Conservation (phyloP, 2,113 vertebrate genomes). For the Stercorarius parasiticus region DNA sequence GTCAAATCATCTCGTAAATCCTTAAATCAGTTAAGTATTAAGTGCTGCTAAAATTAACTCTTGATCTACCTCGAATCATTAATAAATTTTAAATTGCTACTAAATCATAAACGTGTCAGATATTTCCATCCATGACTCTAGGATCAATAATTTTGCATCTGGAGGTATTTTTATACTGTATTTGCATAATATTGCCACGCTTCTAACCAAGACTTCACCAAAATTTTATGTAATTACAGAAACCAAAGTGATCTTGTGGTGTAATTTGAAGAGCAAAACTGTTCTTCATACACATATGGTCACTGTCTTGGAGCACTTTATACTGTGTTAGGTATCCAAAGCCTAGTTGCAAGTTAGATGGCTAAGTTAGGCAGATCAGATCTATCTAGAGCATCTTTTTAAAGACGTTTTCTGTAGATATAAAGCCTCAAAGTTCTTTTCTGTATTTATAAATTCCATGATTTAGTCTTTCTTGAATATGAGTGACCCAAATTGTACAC, state of each 20-base stretch:
- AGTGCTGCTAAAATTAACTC: no score
- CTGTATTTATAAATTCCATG: neutral
- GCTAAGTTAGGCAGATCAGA: neutral
- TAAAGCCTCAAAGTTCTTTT: neutral
- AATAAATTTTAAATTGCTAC: no score
- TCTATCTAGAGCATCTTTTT: neutral
- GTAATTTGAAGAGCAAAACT: neutral
- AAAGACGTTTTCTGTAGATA: neutral
- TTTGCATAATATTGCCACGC: neutral
- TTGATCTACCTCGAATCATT: no score
- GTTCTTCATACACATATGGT: neutral
- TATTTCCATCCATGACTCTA: neutral
- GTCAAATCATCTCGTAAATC: no score
- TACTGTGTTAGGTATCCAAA: neutral
- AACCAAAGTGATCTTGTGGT: fast-evolving
- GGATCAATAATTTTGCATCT: neutral
- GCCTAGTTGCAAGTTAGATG: neutral
- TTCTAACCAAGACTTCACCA: neutral
- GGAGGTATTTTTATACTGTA: neutral
- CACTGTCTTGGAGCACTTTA: neutral
- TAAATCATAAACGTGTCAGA: no score
- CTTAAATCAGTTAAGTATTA: no score
- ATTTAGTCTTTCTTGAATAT: neutral
- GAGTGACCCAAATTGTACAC: neutral
- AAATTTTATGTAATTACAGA: neutral